Evolutionary conservation across 2,888 invertebrate genomes (phyloP).

Genomic region (Callimorpha dominula): DNA sequence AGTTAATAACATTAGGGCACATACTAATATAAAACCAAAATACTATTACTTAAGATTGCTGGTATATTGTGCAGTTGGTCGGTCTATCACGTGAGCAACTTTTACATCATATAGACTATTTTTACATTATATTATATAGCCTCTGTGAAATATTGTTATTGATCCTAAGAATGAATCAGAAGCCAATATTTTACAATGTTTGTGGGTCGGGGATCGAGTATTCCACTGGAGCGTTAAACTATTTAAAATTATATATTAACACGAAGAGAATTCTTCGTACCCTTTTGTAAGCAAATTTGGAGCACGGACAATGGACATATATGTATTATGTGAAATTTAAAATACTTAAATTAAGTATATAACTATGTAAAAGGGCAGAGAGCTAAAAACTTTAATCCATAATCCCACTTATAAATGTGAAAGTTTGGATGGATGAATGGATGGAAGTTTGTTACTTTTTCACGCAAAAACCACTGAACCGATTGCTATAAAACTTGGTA

Average conservation of each 20-base stretch:
- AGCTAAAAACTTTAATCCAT: background rate
- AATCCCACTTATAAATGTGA: too few relatives aligned
- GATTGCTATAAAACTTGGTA: too few relatives aligned
- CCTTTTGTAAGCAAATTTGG: background rate
- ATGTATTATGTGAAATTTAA: background rate
- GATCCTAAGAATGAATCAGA: background rate
- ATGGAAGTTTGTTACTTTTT: too few relatives aligned
- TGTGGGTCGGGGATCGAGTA: background rate
- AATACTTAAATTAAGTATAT: background rate
- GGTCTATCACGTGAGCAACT: too few relatives aligned
- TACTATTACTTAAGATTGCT: too few relatives aligned
- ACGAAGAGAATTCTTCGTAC: background rate
- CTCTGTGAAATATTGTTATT: background rate
- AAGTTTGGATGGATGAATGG: too few relatives aligned
- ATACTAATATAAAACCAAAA: too few relatives aligned
- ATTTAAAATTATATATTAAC: background rate
- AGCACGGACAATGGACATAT: too few relatives aligned
- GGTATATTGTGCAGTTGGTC: too few relatives aligned
- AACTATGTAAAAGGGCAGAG: background rate
- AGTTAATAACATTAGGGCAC: too few relatives aligned
- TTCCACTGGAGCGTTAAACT: background rate
- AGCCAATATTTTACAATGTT: background rate
- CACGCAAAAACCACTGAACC: too few relatives aligned
- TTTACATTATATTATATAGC: background rate
- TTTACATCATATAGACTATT: background rate